Conservation (phyloP, 2,113 vertebrate species). For the Sialia sialis region DNA sequence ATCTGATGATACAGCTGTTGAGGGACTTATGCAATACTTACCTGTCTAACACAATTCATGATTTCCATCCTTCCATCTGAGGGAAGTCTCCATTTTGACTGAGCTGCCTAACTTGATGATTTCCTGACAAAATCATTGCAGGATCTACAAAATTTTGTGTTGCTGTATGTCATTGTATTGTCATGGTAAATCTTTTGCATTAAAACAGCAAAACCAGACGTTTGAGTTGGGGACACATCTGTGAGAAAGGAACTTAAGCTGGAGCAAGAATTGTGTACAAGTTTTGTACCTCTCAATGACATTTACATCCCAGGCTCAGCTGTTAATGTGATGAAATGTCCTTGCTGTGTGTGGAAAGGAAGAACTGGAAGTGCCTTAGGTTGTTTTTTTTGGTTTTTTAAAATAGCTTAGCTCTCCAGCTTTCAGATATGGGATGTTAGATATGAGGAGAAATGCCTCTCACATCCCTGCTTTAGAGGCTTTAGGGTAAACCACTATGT, state of each 20-base stretch:
- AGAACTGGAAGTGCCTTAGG: background rate
- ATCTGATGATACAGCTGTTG: background rate
- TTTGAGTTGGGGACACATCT: background rate
- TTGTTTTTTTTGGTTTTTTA: accelerated
- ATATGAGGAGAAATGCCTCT: background rate
- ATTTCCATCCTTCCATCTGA: background rate
- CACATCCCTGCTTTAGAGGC: background rate
- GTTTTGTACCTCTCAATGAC: background rate
- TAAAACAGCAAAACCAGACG: background rate
- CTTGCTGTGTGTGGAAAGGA: background rate
- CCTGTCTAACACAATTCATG: background rate
- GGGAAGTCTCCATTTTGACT: background rate
- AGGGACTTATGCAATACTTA: background rate
- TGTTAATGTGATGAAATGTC: background rate
- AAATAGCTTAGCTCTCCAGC: background rate
- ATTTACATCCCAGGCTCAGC: background rate
- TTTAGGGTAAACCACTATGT: background rate
- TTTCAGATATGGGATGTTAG: background rate
- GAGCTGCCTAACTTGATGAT: background rate
- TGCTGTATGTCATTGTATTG: background rate
- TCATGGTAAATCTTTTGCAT: background rate
- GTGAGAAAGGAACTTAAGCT: background rate
- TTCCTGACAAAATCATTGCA: background rate
- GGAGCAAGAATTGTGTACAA: background rate
- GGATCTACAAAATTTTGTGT: background rate